phyloP scores from a whole-genome alignment of 1,140 invertebrate genomes.

The Lethrus apterus region DNA sequence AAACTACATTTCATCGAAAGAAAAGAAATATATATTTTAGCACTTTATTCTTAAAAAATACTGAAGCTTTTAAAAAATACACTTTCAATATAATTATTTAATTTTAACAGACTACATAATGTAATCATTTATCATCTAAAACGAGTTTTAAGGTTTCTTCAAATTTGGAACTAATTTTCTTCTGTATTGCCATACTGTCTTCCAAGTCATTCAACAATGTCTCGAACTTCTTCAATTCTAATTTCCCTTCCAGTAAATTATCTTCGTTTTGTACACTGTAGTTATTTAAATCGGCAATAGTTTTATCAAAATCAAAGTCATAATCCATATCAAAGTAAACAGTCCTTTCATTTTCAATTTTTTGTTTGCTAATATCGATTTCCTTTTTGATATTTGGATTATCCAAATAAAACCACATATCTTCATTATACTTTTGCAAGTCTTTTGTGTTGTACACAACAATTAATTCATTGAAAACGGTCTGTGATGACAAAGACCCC shows the following conservation, averaged over 20 bases:
- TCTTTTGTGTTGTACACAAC: slow-evolving; percentile 30
- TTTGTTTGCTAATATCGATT: not conserved
- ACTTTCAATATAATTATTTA: too few relatives aligned
- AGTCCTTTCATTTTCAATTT: slow-evolving; percentile 1
- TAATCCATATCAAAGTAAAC: slow-evolving; percentile 7
- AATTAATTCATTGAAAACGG: slow-evolving; percentile 30
- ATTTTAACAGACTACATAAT: not conserved
- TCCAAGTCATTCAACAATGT: slow-evolving; percentile 28
- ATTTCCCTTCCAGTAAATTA: not conserved
- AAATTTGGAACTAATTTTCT: slow-evolving; percentile 21
- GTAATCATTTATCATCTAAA: not conserved
- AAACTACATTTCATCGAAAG: too few relatives aligned
- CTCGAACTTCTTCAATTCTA: slow-evolving; percentile 17
- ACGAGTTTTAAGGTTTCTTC: not conserved
- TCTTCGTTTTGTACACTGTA: slow-evolving; percentile 11
- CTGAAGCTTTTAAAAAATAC: too few relatives aligned
- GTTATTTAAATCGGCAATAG: not conserved
- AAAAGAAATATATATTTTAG: too few relatives aligned
- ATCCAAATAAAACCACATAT: slow-evolving; percentile 34
- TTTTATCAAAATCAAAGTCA: slow-evolving; percentile 8
- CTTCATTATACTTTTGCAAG: slow-evolving; percentile 21
- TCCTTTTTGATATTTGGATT: slow-evolving; percentile 23
- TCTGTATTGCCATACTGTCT: slow-evolving; percentile 28
- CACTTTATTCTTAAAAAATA: too few relatives aligned
- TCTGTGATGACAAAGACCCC: slow-evolving; percentile 20